Base-by-base conservation (phyloP, 1,140 invertebrate species). In the Orius insidiosus region DNA sequence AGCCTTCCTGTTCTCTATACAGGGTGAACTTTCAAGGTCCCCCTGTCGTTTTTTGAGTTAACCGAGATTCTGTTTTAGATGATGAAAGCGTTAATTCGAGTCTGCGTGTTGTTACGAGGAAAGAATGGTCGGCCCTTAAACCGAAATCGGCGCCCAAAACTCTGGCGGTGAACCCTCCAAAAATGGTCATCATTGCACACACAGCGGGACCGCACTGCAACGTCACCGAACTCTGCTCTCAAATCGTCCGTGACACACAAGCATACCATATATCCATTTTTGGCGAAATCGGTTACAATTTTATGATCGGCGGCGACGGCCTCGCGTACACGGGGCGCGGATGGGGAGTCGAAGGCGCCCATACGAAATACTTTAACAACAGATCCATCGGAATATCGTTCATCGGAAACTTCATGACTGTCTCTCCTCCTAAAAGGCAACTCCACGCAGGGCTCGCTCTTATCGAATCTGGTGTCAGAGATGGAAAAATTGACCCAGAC, bases 251-350 rank as follows among this genome's bases (percentile, higher is more conserved):
- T 3, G 9, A 36, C 9, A 11, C 9, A 3, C 35, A 36, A 9
- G 3, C 14, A 3, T 36, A n/a, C 5, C n/a, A n/a, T 36, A 4
- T 36, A 46, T 72, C 70, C 1, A 68, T 64, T 31, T 55, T 62
- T 0, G 78, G 72, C 64, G 83, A 64, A 72, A 85, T 68, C 57
- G 75, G 59, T 1, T 80, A 77, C 55, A 84, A 74, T 59, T 89
- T 87, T 59, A 69, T 76, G 10, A 67, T 85, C 6, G 84, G 84
- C 3, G 78, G 79, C 9, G 80, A 86, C 47, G 80, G 80, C 1
- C 65, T 68, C 9, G 74, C 73, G 5, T 87, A 85, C 54, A 71
- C 75, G 50, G 85, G 80, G 1, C 24, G 24, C 24, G 73, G 72
- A n/a, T 78, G 73, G 71, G 59, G 64, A 9, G 49, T 47, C 3